Conservation (phyloP, 2,797 vertebrate genomes). For the Knipowitschia caucasica region DNA sequence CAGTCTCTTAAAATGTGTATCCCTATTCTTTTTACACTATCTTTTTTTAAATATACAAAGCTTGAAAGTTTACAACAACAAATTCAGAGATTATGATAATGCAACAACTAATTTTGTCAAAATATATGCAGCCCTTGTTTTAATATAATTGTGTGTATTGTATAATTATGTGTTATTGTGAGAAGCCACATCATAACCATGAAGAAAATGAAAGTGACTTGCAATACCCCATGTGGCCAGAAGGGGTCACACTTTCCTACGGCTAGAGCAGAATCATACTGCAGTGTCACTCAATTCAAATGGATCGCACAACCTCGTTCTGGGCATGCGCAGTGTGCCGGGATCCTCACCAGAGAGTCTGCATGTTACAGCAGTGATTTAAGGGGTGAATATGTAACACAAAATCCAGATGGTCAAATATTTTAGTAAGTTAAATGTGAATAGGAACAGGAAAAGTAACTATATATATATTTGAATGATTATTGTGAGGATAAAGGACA, state of each 20-base stretch:
- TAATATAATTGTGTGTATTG: too few relatives aligned
- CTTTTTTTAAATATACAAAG: too few relatives aligned
- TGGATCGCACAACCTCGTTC: conserved; percentile 37
- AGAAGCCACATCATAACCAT: too few relatives aligned
- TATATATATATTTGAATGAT: background rate
- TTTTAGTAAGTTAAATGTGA: background rate
- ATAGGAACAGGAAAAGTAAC: background rate
- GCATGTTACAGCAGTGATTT: background rate
- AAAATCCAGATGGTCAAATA: background rate
- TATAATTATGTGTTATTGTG: too few relatives aligned
- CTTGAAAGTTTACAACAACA: too few relatives aligned
- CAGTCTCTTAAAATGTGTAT: too few relatives aligned
- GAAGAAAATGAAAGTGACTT: conserved; percentile 2
- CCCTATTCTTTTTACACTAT: too few relatives aligned
- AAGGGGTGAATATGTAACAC: too few relatives aligned
- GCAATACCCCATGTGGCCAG: conserved; percentile 49
- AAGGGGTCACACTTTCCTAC: conserved; percentile 52
- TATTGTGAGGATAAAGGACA: background rate
- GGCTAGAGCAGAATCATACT: conserved; percentile 39
- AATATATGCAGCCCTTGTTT: too few relatives aligned
- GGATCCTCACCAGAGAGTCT: conserved; percentile 20
- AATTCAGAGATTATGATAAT: too few relatives aligned
- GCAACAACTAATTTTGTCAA: too few relatives aligned
- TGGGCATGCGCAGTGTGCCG: conserved; percentile 37
- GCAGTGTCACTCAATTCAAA: conserved; percentile 63